phyloP scores from a whole-genome alignment of 2,113 vertebrate genomes.

The Prunella fulvescens region DNA sequence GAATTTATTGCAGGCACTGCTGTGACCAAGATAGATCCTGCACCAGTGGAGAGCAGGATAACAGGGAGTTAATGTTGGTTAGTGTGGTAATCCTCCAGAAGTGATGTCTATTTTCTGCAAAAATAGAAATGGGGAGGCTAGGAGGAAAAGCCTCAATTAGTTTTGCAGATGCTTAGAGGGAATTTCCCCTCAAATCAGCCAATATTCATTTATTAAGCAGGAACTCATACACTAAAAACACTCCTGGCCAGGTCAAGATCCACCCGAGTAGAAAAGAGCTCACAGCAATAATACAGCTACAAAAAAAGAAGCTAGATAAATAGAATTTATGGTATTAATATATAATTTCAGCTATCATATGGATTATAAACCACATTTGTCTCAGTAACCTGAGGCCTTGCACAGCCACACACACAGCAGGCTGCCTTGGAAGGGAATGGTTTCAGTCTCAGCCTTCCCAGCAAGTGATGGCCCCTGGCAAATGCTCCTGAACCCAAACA shows the following conservation, averaged over 20 bases:
- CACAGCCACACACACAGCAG: neutral
- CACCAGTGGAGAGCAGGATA: neutral
- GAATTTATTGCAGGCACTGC: neutral
- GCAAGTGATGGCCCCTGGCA: neutral
- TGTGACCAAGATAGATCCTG: neutral
- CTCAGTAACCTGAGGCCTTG: neutral
- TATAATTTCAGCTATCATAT: neutral
- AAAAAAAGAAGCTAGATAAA: neutral
- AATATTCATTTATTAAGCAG: neutral
- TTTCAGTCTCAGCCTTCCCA: neutral
- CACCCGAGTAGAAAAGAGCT: neutral
- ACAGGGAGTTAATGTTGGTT: neutral
- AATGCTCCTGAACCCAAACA: neutral
- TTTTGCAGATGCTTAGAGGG: conserved; percentile 10
- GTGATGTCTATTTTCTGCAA: neutral
- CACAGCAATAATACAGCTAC: neutral
- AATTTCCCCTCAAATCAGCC: neutral
- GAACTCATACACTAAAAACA: neutral
- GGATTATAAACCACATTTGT: neutral
- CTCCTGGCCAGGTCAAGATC: neutral
- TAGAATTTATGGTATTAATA: neutral
- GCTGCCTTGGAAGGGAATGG: neutral
- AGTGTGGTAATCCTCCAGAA: neutral
- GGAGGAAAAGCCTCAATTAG: neutral
- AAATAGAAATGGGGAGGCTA: neutral